Evolutionary conservation across 2,797 vertebrate species (phyloP).

Genomic region (Acestrorhynchus altus): DNA sequence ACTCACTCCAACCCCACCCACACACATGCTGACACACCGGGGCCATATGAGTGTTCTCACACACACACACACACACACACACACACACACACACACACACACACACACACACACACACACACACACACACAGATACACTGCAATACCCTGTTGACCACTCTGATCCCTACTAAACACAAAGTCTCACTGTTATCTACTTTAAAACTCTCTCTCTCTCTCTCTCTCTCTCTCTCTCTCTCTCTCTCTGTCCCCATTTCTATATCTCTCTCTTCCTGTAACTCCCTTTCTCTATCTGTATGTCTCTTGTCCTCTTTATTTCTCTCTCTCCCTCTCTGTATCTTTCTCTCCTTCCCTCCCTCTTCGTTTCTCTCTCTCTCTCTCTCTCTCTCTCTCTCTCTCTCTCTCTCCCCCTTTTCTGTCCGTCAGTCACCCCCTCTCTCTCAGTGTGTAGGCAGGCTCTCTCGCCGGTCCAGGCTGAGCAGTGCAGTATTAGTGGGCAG

Average conservation of each 20-base stretch:
- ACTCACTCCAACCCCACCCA: too few species aligned
- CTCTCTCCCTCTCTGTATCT: constrained; percentile 5
- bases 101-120: too few species aligned
- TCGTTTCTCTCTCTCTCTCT: not conserved
- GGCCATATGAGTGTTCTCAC: too few species aligned
- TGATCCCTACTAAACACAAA: too few species aligned
- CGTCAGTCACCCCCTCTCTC: constrained; percentile 13
- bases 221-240: constrained; percentile 16
- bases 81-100: too few species aligned
- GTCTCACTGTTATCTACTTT: too few species aligned
- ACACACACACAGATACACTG: too few species aligned
- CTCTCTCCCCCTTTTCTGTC: constrained; percentile 37
- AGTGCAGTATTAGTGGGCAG: constrained; percentile 48
- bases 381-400: constrained; percentile 14
- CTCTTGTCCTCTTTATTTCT: not conserved
- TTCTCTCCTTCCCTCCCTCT: not conserved
- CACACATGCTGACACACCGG: too few species aligned
- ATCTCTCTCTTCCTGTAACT: constrained; percentile 3
- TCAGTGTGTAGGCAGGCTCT: constrained; percentile 1
- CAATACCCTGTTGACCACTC: too few species aligned
- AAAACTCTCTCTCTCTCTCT: too few species aligned
- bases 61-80: too few species aligned
- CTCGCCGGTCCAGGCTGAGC: not conserved
- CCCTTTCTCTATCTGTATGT: constrained; percentile 19
- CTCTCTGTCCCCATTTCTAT: not conserved